Evolutionary conservation across 2,113 vertebrate species (phyloP).

Genomic region (Coreoperca whiteheadi): DNA sequence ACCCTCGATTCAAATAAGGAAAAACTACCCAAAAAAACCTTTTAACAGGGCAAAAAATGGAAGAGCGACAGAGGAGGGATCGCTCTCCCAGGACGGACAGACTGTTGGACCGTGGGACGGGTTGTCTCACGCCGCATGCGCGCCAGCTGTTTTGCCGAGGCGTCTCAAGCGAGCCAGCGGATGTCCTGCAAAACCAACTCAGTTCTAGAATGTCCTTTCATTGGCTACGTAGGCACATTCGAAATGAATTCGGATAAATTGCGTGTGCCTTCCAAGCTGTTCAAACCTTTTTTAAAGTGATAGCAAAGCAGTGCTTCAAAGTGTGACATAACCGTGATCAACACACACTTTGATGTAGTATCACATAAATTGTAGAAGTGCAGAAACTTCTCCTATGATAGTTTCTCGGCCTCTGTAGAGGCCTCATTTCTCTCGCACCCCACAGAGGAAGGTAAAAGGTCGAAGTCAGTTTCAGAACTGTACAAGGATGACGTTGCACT

Average conservation of each 20-base stretch:
- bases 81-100: too few relatives aligned
- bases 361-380: too few relatives aligned
- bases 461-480: neutral
- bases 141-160: too few relatives aligned
- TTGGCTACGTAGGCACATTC: neutral
- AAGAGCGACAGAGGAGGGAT: too few relatives aligned
- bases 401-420: neutral
- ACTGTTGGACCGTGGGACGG: too few relatives aligned
- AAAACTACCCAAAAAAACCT: too few relatives aligned
- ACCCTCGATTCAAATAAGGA: too few relatives aligned
- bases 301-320: neutral
- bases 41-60: too few relatives aligned
- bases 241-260: neutral
- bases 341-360: neutral
- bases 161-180: too few relatives aligned
- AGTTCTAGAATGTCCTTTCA: neutral
- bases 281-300: neutral
- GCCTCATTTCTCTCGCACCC: neutral
- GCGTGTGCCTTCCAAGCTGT: neutral
- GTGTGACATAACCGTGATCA: neutral
- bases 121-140: too few relatives aligned
- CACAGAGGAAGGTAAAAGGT: neutral
- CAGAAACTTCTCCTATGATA: too few relatives aligned
- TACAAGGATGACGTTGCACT: neutral
- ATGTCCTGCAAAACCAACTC: too few relatives aligned